Evolutionary conservation across 2,797 vertebrate genomes (phyloP).

Genomic region (Trachops cirrhosus): DNA sequence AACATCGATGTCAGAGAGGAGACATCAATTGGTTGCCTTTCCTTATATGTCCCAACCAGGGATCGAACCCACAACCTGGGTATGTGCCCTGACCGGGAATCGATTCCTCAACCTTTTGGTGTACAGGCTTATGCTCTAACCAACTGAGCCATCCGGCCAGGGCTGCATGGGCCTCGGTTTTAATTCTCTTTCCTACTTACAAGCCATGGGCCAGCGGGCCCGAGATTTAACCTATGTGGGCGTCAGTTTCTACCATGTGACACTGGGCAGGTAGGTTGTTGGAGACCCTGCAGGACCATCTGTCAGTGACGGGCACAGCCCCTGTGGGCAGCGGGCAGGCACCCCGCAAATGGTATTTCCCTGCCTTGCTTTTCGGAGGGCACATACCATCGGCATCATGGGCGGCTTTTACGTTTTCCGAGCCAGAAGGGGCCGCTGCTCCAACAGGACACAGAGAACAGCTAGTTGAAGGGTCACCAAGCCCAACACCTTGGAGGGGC

Average conservation of each 20-base stretch:
- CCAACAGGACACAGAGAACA: neutral
- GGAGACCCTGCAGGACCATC: neutral
- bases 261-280: neutral
- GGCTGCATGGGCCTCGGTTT: neutral
- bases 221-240: neutral
- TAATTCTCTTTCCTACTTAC: neutral
- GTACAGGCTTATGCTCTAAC: too few species aligned
- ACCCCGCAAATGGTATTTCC: rapidly evolving
- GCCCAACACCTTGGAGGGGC: neutral
- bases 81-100: too few species aligned
- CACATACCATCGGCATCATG: neutral
- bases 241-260: neutral
- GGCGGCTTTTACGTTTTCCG: neutral
- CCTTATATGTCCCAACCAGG: too few species aligned
- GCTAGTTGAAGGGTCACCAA: neutral
- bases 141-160: too few species aligned
- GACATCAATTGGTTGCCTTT: too few species aligned
- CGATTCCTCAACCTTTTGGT: too few species aligned
- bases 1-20: too few species aligned
- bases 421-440: neutral
- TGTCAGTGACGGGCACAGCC: rapidly evolving
- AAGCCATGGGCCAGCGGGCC: neutral
- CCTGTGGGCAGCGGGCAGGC: rapidly evolving
- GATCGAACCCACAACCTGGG: too few species aligned
- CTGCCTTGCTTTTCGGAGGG: neutral